Percentiles rank a stretch among this genome's conserved stretches.
phyloP scores from a whole-genome alignment of 2,888 invertebrate genomes.

The Calameuta filiformis region DNA sequence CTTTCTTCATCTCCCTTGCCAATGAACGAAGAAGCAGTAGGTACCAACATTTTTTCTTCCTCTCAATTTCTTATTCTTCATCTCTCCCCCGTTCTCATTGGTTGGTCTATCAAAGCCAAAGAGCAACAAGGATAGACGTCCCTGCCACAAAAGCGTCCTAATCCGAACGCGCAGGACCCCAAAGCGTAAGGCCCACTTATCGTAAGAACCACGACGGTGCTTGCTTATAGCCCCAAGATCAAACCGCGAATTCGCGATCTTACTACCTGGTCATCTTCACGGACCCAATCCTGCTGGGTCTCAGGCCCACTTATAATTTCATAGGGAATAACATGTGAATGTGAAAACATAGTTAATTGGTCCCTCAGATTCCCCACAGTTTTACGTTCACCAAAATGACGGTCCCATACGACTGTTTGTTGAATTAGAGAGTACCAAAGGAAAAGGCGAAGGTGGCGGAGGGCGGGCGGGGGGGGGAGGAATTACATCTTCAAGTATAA shows the following conservation, averaged over 20 bases:
- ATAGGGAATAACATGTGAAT: background rate
- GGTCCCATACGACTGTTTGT: background rate
- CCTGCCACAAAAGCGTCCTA: background rate
- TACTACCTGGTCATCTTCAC: background rate
- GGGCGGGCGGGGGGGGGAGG: background rate
- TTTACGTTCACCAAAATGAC: background rate
- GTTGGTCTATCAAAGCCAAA: background rate
- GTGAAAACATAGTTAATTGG: background rate
- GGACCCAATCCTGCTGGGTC: background rate
- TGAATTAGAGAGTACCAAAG: conserved; percentile 34
- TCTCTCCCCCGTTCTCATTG: conserved; percentile 7
- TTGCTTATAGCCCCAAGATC: background rate
- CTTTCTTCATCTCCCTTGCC: background rate
- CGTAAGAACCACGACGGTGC: background rate
- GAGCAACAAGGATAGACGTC: background rate
- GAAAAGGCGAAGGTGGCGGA: background rate
- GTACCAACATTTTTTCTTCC: background rate
- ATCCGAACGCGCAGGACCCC: background rate
- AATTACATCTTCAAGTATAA: background rate
- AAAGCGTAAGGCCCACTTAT: background rate
- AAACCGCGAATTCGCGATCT: background rate
- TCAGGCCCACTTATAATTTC: background rate
- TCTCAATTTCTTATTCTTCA: background rate
- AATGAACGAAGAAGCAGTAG: background rate
- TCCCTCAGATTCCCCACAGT: background rate